Evolutionary conservation across 2,113 vertebrate species (phyloP).

Genomic region (Heterocephalus glaber): DNA sequence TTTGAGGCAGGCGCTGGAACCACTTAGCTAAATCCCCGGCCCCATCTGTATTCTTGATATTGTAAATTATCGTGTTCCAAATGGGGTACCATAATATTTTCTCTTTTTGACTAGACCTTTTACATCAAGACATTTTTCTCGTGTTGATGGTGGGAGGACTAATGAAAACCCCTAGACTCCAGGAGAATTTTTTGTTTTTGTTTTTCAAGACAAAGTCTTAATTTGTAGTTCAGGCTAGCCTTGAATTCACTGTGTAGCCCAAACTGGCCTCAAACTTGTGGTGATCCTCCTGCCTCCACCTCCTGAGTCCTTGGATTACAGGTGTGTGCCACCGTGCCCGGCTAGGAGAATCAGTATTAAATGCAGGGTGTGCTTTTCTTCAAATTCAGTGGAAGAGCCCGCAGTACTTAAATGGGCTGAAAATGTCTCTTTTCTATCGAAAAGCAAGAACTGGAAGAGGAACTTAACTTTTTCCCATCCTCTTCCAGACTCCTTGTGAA

Average conservation of each 20-base stretch:
- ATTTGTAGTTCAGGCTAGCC: neutral
- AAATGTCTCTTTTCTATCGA: neutral
- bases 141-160: neutral
- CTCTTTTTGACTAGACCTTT: constrained; percentile 5
- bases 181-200: neutral
- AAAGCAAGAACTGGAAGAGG: neutral
- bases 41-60: neutral
- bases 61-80: neutral
- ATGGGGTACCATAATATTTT: neutral
- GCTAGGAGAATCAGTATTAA: neutral
- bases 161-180: neutral
- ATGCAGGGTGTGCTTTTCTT: neutral
- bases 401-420: neutral
- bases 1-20: too few relatives aligned
- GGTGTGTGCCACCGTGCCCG: neutral
- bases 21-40: too few relatives aligned
- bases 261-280: neutral
- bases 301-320: neutral
- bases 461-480: neutral
- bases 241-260: neutral
- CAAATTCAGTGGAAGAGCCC: neutral
- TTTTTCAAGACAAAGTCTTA: neutral
- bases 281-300: neutral
- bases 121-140: neutral
- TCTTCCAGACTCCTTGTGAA: neutral